A percentile compares a stretch with the other conserved stretches of the same genome.
Conservation (phyloP, 1,140 invertebrate species). For the Orussus abietinus region DNA sequence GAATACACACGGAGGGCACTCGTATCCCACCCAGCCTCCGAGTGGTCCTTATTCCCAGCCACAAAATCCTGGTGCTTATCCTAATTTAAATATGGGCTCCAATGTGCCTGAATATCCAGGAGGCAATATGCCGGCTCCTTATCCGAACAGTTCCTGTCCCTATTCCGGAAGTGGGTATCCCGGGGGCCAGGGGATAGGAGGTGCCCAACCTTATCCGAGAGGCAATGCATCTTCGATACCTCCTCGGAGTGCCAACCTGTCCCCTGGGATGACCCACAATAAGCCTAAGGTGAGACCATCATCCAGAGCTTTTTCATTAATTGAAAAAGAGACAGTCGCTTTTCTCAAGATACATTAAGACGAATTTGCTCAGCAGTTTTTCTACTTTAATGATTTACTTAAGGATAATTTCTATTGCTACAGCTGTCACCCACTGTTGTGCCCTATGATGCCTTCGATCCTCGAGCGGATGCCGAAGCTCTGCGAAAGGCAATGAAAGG, state of each 20-base stretch:
- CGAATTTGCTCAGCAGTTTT: not conserved
- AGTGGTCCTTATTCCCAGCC: slow-evolving; percentile 18
- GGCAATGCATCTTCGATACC: slow-evolving; percentile 16
- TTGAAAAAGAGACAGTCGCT: too few species aligned
- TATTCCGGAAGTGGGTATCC: slow-evolving; percentile 28
- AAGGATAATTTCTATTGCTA: slow-evolving; percentile 29
- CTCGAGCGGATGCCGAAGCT: slow-evolving; percentile 71
- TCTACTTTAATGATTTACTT: slow-evolving; percentile 9
- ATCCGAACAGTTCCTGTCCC: slow-evolving; percentile 11
- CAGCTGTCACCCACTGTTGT: slow-evolving; percentile 64
- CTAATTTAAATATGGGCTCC: slow-evolving; percentile 20
- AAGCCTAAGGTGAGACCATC: slow-evolving; percentile 37
- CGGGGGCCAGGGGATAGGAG: slow-evolving; percentile 39
- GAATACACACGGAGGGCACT: not conserved
- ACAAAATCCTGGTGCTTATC: slow-evolving; percentile 30
- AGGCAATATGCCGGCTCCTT: slow-evolving; percentile 18
- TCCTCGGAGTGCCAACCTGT: slow-evolving; percentile 21
- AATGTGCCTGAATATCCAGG: slow-evolving; percentile 9
- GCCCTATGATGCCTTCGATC: slow-evolving; percentile 61
- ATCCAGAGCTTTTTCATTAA: not conserved
- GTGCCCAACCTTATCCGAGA: slow-evolving; percentile 23
- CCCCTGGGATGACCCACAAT: slow-evolving; percentile 32
- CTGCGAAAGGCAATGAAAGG: slow-evolving; percentile 85
- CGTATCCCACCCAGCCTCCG: slow-evolving; percentile 13
- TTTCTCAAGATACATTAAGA: too few species aligned